A percentile compares a stretch with the other conserved stretches of the same genome.
Evolutionary conservation across 2,113 vertebrate genomes (phyloP).

Genomic region (Aspidoscelis tigris): DNA sequence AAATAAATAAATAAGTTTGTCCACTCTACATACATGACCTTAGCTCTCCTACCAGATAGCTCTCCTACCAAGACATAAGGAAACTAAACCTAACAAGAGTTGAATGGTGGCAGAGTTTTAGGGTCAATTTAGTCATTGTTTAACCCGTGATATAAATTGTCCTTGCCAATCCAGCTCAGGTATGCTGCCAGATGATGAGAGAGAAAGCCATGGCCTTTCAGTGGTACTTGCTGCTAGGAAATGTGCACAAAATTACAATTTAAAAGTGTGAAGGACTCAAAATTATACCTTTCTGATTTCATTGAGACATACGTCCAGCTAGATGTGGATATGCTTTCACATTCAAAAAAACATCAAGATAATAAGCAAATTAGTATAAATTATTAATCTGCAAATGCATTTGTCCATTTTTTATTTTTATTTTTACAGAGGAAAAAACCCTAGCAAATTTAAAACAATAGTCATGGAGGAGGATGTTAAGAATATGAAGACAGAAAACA

Average conservation of each 20-base stretch:
- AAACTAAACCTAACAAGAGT: too few relatives aligned
- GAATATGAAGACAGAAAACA: neutral
- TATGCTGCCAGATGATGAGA: too few relatives aligned
- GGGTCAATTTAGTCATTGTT: too few relatives aligned
- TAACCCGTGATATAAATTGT: too few relatives aligned
- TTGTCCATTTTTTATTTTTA: conserved; percentile 22
- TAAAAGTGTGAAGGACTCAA: neutral
- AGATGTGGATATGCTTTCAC: neutral
- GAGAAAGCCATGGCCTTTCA: neutral
- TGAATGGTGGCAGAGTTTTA: too few relatives aligned
- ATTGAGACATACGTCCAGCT: neutral
- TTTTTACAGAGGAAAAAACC: neutral
- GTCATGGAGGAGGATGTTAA: neutral
- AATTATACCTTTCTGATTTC: neutral
- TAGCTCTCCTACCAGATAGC: too few relatives aligned
- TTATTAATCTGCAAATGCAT: accelerated
- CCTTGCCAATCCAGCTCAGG: too few relatives aligned
- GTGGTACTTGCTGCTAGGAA: neutral
- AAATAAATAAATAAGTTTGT: too few relatives aligned
- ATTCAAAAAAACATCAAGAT: conserved; percentile 13
- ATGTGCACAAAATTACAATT: neutral
- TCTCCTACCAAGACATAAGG: too few relatives aligned
- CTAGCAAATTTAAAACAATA: conserved; percentile 18
- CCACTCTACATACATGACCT: too few relatives aligned
- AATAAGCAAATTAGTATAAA: neutral